Conservation (phyloP, 2,888 invertebrate species). For the Drosophila formosana region DNA sequence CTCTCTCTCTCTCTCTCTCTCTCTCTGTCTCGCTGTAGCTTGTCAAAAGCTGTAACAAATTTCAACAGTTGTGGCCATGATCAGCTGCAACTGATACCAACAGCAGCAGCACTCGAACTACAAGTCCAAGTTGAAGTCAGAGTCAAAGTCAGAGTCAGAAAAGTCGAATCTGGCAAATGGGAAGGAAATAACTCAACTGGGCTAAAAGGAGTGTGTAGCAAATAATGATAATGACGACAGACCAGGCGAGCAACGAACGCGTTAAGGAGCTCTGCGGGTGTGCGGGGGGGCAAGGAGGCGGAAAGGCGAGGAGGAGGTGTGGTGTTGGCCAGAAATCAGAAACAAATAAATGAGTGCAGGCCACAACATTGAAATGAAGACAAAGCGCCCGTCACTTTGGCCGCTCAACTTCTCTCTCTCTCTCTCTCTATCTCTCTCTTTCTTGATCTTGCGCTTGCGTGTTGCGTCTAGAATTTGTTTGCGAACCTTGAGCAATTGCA, state of each 20-base stretch:
- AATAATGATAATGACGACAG: constrained; percentile 74
- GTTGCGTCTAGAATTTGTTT: constrained; percentile 66
- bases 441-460: constrained; percentile 22
- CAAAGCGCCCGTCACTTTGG: constrained; percentile 64
- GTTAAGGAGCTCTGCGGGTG: background rate
- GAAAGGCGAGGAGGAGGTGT: constrained; percentile 54
- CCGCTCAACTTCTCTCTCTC: background rate
- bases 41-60: constrained; percentile 39
- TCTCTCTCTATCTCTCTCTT: background rate
- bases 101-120: constrained; percentile 18
- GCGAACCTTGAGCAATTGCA: constrained; percentile 32
- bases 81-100: constrained; percentile 74
- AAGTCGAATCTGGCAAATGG: constrained; percentile 63
- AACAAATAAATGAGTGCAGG: constrained; percentile 82
- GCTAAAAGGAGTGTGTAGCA: constrained; percentile 51
- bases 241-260: constrained; percentile 29
- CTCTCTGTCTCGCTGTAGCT: background rate
- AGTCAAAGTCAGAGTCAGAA: constrained; percentile 10
- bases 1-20: background rate
- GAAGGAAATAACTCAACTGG: constrained; percentile 66
- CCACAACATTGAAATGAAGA: constrained; percentile 77
- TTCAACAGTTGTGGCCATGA: constrained; percentile 52
- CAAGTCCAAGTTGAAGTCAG: background rate
- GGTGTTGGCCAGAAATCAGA: constrained; percentile 75
- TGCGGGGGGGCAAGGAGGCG: background rate